These are phyloP conservation scores for Bubo bubo DNA, from an alignment of 2,113 vertebrate genomes.

Conservation along the genomic window DNA sequence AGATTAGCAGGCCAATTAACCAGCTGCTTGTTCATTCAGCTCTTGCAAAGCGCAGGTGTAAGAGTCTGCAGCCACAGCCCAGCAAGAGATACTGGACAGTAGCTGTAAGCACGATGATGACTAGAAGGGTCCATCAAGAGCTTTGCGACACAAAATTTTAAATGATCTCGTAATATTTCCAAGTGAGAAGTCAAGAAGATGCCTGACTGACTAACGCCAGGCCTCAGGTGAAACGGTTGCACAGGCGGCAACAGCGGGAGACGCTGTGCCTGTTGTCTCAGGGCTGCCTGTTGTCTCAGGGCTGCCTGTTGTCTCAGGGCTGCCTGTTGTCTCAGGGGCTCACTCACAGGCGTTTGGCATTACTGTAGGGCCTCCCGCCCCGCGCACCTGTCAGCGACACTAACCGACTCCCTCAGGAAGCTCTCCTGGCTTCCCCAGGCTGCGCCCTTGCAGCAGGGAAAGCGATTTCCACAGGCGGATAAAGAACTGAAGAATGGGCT, in stretches of 20 bases:
- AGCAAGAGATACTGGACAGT: background rate
- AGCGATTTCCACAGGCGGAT: background rate
- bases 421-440: background rate
- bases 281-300: background rate
- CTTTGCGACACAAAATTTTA: background rate
- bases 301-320: background rate
- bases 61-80: background rate
- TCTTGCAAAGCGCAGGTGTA: background rate
- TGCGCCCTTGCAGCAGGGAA: background rate
- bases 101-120: background rate
- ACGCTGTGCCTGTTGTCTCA: background rate
- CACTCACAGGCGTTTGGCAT: too few species aligned
- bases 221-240: background rate
- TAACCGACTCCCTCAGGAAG: background rate
- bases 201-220: background rate
- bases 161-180: accelerated
- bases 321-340: background rate
- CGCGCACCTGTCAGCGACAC: background rate
- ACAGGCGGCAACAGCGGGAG: accelerated
- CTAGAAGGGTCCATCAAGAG: background rate
- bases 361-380: too few species aligned
- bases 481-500: background rate
- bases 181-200: background rate
- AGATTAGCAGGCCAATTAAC: background rate
- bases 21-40: background rate